Percentiles rank a stretch among this genome's conserved stretches.
These are phyloP conservation scores for Ormyrus nitidulus DNA, from an alignment of 2,888 invertebrate genomes.

Conservation along the genomic window DNA sequence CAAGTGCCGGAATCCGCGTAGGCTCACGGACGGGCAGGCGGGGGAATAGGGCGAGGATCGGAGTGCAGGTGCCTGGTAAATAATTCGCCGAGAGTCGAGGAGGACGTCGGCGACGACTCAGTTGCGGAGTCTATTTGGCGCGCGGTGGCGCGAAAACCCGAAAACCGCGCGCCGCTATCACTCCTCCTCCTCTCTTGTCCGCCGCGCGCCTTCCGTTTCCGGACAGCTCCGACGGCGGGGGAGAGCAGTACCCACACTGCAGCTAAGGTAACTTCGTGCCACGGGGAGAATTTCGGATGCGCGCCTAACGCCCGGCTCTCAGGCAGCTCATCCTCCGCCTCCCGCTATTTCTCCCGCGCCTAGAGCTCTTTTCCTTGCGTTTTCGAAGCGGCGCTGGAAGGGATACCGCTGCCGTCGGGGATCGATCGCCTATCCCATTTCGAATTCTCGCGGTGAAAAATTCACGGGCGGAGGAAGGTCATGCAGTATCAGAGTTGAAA, in stretches of 20 bases:
- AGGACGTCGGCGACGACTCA: not conserved
- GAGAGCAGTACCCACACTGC: not conserved
- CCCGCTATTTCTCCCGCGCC: not conserved
- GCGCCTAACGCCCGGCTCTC: not conserved
- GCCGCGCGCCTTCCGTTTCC: not conserved
- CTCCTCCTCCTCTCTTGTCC: not conserved
- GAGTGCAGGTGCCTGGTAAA: slow-evolving; percentile 11
- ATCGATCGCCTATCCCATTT: slow-evolving; percentile 19
- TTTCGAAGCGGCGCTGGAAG: not conserved
- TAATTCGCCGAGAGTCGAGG: slow-evolving; percentile 10
- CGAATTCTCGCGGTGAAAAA: slow-evolving; percentile 36
- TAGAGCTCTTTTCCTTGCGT: not conserved
- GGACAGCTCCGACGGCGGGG: not conserved
- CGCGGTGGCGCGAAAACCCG: not conserved
- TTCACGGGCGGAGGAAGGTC: slow-evolving; percentile 11
- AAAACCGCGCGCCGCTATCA: no score
- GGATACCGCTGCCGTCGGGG: not conserved
- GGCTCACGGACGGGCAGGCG: no score
- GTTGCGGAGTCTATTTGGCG: slow-evolving; percentile 24
- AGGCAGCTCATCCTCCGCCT: not conserved
- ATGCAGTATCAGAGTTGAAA: not conserved
- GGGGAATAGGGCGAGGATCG: not conserved
- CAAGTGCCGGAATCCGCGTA: no score
- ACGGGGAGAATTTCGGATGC: not conserved
- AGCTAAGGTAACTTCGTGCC: no score